These are phyloP conservation scores for Microtus pennsylvanicus DNA, from an alignment of 2,113 vertebrate genomes.

Conservation along the genomic window DNA sequence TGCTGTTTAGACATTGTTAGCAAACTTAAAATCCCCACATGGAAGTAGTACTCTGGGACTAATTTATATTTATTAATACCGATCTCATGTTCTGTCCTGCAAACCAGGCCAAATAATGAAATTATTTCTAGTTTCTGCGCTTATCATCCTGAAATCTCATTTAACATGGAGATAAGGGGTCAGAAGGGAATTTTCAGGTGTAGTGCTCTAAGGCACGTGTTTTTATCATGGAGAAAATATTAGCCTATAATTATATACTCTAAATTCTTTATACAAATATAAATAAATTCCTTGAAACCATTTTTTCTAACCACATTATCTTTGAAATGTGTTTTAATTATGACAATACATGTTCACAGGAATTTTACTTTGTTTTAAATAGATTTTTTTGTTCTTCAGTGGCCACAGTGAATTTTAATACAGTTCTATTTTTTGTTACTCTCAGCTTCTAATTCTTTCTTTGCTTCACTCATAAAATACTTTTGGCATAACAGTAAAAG, in stretches of 20 bases:
- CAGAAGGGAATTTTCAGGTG: not conserved
- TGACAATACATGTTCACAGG: not conserved
- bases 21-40: slow-evolving; percentile 58
- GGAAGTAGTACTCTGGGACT: slow-evolving; percentile 51
- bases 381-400: not conserved
- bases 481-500: not conserved
- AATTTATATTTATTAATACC: slow-evolving; percentile 68
- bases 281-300: slow-evolving; percentile 5
- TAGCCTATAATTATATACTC: not conserved
- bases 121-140: not conserved
- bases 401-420: not conserved
- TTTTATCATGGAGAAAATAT: slow-evolving; percentile 2
- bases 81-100: not conserved
- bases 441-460: not conserved
- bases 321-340: slow-evolving; percentile 43
- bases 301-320: not conserved
- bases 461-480: not conserved
- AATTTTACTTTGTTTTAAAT: slow-evolving; percentile 9
- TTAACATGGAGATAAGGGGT: slow-evolving; percentile 46
- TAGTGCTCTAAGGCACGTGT: not conserved
- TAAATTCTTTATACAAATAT: not conserved
- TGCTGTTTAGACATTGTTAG: slow-evolving; percentile 67
- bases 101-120: slow-evolving; percentile 52
- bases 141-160: slow-evolving; percentile 30
- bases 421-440: not conserved